A percentile compares a stretch with the other conserved stretches of the same genome.
These are phyloP conservation scores for Zelostemma sp. DNA, from an alignment of 1,140 invertebrate species.

Conservation along the genomic window DNA sequence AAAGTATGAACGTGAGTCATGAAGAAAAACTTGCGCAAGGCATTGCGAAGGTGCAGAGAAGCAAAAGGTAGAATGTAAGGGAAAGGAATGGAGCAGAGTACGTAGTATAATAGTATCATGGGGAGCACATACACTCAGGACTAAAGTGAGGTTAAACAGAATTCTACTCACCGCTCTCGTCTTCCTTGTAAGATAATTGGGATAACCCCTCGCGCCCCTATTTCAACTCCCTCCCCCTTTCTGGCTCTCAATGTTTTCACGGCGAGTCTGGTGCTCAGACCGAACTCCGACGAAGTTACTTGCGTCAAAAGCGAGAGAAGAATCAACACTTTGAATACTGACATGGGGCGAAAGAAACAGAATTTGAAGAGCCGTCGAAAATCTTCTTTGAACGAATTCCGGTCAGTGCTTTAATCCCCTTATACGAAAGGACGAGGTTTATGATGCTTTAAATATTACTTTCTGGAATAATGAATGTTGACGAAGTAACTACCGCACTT, in stretches of 20 bases:
- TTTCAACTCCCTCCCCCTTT: neutral
- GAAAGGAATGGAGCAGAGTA: constrained; percentile 1
- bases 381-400: neutral
- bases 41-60: neutral
- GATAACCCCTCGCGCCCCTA: constrained; percentile 19
- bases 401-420: too few species aligned
- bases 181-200: constrained; percentile 57
- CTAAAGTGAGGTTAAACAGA: constrained; percentile 56
- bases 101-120: constrained; percentile 14
- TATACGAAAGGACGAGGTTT: too few species aligned
- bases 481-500: too few species aligned
- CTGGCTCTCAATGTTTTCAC: neutral
- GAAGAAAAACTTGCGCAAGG: constrained; percentile 6
- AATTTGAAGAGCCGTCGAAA: constrained; percentile 1
- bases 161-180: constrained; percentile 49
- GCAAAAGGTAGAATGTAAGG: constrained; percentile 23
- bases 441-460: too few species aligned
- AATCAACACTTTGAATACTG: neutral
- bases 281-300: constrained; percentile 6
- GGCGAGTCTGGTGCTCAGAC: neutral
- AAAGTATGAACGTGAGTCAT: constrained; percentile 15
- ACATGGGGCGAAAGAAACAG: constrained; percentile 3
- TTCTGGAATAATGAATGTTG: too few species aligned
- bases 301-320: constrained; percentile 3
- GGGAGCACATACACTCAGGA: constrained; percentile 14